Conservation (phyloP, 2,113 vertebrate species). For the Melanerpes aurifrons region DNA sequence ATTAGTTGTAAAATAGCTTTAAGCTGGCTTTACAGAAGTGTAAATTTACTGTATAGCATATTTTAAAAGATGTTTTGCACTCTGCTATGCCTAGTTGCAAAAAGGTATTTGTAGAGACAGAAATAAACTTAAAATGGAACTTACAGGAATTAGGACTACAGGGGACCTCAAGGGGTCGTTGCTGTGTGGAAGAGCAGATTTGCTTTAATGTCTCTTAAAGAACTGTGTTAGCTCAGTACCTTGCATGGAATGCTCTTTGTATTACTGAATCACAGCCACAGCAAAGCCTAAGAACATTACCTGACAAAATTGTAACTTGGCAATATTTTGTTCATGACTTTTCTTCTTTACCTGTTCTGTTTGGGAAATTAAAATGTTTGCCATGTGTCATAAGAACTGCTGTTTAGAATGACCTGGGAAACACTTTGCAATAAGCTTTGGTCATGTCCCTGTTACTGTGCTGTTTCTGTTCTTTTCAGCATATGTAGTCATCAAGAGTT, state of each 20-base stretch:
- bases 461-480: not conserved
- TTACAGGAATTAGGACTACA: not conserved
- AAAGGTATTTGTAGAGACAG: not conserved
- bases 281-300: not conserved
- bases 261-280: not conserved
- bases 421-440: not conserved
- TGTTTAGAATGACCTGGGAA: not conserved
- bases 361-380: not conserved
- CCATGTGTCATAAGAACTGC: not conserved
- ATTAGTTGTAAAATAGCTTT: constrained; percentile 50
- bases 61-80: constrained; percentile 27
- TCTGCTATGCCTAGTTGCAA: not conserved
- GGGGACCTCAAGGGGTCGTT: not conserved
- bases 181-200: not conserved
- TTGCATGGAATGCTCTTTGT: constrained; percentile 43
- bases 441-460: not conserved
- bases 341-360: not conserved
- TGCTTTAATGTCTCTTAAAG: not conserved
- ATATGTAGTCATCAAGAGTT: not conserved
- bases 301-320: not conserved
- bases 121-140: not conserved
- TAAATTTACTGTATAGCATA: constrained; percentile 43
- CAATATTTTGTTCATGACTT: not conserved
- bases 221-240: not conserved
- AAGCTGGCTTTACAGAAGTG: constrained; percentile 36